phyloP scores from a whole-genome alignment of 2,797 vertebrate genomes.

The Pseudochaenichthys georgianus region DNA sequence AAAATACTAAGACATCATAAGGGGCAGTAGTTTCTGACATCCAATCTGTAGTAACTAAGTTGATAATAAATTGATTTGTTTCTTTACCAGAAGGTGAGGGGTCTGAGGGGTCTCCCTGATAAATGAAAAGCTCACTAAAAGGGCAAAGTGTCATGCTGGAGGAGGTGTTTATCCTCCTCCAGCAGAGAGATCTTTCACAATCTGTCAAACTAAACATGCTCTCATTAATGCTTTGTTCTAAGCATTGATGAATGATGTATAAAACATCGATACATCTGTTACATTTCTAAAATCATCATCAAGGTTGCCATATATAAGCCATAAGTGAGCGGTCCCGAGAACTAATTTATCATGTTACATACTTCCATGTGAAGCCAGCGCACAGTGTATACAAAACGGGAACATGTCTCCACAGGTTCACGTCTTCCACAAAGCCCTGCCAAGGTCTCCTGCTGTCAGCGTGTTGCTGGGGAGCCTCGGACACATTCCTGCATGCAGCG shows the following conservation, averaged over 20 bases:
- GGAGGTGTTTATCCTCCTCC: neutral
- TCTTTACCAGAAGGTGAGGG: neutral
- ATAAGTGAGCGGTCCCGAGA: neutral
- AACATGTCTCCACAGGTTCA: constrained; percentile 32
- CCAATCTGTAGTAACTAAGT: neutral
- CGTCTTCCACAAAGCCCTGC: constrained; percentile 40
- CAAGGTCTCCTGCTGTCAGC: constrained; percentile 50
- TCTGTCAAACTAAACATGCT: constrained; percentile 19
- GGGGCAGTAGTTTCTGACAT: neutral
- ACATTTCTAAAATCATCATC: neutral
- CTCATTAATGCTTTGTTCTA: neutral
- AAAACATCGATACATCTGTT: constrained; percentile 12
- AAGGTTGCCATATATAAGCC: neutral
- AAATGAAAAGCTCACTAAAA: neutral
- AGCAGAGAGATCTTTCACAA: neutral
- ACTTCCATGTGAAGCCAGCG: constrained; percentile 18
- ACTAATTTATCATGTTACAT: constrained; percentile 6
- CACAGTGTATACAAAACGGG: constrained; percentile 12
- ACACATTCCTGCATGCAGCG: constrained; percentile 72
- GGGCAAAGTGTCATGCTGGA: neutral
- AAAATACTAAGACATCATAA: neutral
- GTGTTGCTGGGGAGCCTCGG: constrained; percentile 21
- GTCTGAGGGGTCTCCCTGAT: no score
- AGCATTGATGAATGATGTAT: neutral
- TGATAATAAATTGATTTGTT: constrained; percentile 13